Percentiles rank a stretch among this genome's conserved stretches.
These are phyloP conservation scores for Gasterosteus aculeatus DNA, from an alignment of 2,113 vertebrate species.

Conservation along the genomic window DNA sequence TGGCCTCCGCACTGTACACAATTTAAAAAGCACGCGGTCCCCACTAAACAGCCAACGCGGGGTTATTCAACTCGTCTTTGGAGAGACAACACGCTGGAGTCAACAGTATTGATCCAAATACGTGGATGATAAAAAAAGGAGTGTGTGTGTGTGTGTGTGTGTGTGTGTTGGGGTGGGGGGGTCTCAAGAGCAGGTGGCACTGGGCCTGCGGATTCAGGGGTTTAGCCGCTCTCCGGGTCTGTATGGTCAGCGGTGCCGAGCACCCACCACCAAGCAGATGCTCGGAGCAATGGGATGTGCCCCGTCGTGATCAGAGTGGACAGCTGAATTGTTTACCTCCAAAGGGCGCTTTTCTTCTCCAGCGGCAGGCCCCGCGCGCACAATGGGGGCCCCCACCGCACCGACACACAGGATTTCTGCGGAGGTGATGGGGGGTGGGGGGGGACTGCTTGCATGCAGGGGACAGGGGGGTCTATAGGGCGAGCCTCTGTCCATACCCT, in stretches of 20 bases:
- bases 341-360: slow-evolving; percentile 77
- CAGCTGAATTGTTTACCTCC: slow-evolving; percentile 81
- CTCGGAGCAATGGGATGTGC: slow-evolving; percentile 78
- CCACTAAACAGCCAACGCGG: slow-evolving; percentile 50
- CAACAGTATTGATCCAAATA: slow-evolving; percentile 72
- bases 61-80: slow-evolving; percentile 58
- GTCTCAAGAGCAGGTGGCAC: slow-evolving; percentile 77
- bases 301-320: slow-evolving; percentile 80
- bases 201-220: slow-evolving; percentile 71
- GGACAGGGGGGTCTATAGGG: slow-evolving; percentile 62
- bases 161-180: slow-evolving; percentile 34
- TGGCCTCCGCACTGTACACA: slow-evolving; percentile 45
- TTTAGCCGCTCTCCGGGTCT: slow-evolving; percentile 63
- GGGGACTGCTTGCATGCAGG: slow-evolving; percentile 43
- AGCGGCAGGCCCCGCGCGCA: slow-evolving; percentile 61
- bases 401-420: slow-evolving; percentile 70
- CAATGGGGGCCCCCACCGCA: slow-evolving; percentile 71
- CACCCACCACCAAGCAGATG: slow-evolving; percentile 73
- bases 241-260: slow-evolving; percentile 61
- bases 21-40: slow-evolving; percentile 59
- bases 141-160: neutral
- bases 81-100: slow-evolving; percentile 66
- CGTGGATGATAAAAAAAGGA: slow-evolving; percentile 53
- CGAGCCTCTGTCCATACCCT: slow-evolving; percentile 64
- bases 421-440: slow-evolving; percentile 5